Evolutionary conservation across 1,140 invertebrate genomes (phyloP).

Genomic region (Aphidius gifuensis): DNA sequence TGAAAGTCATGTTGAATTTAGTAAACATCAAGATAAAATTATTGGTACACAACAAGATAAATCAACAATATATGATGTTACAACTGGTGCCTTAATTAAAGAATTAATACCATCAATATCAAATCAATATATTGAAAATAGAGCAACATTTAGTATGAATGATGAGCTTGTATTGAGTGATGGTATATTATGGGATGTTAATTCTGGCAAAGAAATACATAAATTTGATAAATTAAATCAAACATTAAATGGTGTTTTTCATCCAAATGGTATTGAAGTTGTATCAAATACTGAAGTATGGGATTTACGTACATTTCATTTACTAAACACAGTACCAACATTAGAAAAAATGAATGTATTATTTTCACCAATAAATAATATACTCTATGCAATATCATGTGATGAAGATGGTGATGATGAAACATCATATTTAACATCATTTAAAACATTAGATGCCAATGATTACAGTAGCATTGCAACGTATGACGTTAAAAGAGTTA

Average conservation of each 20-base stretch:
- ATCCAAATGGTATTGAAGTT: slow-evolving; percentile 94
- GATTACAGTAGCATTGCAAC: slow-evolving; percentile 94
- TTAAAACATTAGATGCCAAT: slow-evolving; percentile 89
- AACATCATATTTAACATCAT: slow-evolving; percentile 77
- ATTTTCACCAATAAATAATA: slow-evolving; percentile 67
- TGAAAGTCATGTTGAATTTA: slow-evolving; percentile 90
- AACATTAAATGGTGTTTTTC: slow-evolving; percentile 91
- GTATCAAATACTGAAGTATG: slow-evolving; percentile 90
- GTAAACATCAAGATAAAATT: slow-evolving; percentile 83
- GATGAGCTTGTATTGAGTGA: slow-evolving; percentile 90
- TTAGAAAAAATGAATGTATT: slow-evolving; percentile 84
- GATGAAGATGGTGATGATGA: slow-evolving; percentile 67
- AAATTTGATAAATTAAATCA: slow-evolving; percentile 98
- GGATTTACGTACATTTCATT: slow-evolving; percentile 92
- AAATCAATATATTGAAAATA: slow-evolving; percentile 91
- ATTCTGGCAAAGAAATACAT: slow-evolving; percentile 82
- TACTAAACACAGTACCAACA: slow-evolving; percentile 88
- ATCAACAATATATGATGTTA: slow-evolving; percentile 84
- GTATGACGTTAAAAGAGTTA: slow-evolving; percentile 82
- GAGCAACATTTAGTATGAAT: slow-evolving; percentile 89
- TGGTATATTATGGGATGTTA: slow-evolving; percentile 94
- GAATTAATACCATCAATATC: slow-evolving; percentile 76
- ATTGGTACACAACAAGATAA: slow-evolving; percentile 78
- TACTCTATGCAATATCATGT: slow-evolving; percentile 63
- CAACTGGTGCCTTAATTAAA: slow-evolving; percentile 71